Evolutionary conservation across 2,113 vertebrate species (phyloP).

Genomic region (Myxocyprinus asiaticus): DNA sequence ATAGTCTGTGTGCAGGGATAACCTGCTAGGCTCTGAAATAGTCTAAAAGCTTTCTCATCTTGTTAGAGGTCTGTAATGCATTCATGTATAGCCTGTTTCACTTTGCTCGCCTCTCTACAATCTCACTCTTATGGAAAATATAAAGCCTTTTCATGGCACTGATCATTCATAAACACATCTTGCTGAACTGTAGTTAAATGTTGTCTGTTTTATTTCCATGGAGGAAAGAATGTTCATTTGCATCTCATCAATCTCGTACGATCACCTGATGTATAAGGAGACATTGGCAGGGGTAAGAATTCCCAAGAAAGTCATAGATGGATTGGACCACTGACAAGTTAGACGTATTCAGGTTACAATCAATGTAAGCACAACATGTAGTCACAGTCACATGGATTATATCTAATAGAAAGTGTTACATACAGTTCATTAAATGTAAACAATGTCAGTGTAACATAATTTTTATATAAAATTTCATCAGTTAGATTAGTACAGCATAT

Average conservation of each 20-base stretch:
- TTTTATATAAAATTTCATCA: conserved; percentile 1
- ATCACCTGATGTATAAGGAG: conserved; percentile 31
- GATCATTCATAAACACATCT: conserved; percentile 52
- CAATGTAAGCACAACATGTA: not conserved
- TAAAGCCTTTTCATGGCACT: conserved; percentile 40
- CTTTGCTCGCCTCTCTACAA: conserved; percentile 14
- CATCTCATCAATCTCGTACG: conserved; percentile 22
- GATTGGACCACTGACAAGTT: not conserved
- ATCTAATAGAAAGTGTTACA: not conserved
- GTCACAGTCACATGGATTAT: not conserved
- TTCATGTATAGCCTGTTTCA: conserved; percentile 48
- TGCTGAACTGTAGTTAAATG: conserved; percentile 43
- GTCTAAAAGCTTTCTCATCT: conserved; percentile 56
- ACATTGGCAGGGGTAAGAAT: conserved; percentile 18
- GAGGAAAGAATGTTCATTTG: conserved; percentile 33
- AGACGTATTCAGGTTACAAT: conserved; percentile 16
- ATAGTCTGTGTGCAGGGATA: conserved; percentile 10
- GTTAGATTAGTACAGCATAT: not conserved
- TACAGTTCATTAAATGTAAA: not conserved
- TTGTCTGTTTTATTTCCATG: conserved; percentile 43
- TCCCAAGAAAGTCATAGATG: conserved; percentile 15
- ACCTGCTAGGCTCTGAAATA: conserved; percentile 43
- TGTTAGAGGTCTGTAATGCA: conserved; percentile 52
- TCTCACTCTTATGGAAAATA: conserved; percentile 28
- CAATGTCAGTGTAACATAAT: not conserved